Evolutionary conservation across 2,113 vertebrate species (phyloP).

Genomic region (Hemibagrus wyckioides): DNA sequence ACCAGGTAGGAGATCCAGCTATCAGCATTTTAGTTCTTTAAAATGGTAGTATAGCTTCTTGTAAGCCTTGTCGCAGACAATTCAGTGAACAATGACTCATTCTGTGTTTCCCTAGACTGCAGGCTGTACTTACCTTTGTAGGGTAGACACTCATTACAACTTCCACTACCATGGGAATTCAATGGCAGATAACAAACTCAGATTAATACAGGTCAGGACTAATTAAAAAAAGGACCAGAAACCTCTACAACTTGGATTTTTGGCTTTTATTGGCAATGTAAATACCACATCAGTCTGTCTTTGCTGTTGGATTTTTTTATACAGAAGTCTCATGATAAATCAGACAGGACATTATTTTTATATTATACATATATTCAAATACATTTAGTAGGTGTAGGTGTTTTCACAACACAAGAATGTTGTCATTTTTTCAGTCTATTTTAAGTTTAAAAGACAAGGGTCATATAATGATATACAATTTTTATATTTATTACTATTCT

Average conservation of each 20-base stretch:
- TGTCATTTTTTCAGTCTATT: background rate
- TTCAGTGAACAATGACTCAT: conserved; percentile 33
- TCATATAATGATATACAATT: background rate
- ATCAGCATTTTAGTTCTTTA: conserved; percentile 5
- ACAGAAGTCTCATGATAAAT: background rate
- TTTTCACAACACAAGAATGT: background rate
- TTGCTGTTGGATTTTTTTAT: background rate
- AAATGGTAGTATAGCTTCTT: conserved; percentile 8
- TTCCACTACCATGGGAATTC: background rate
- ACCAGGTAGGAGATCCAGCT: background rate
- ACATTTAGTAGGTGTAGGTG: background rate
- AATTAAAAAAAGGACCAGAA: background rate
- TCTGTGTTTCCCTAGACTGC: background rate
- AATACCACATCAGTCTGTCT: background rate
- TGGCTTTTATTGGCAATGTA: background rate
- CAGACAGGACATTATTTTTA: background rate
- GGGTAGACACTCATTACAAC: conserved; percentile 1
- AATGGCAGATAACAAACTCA: background rate
- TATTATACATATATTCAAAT: background rate
- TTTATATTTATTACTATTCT: background rate
- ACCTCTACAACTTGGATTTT: background rate
- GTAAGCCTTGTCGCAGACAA: background rate
- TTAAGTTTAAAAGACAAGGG: background rate
- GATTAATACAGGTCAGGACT: background rate
- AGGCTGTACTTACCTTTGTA: conserved; percentile 33